Evolutionary conservation across 2,888 invertebrate species (phyloP).

Genomic region (Aphelenchoides bicaudatus): DNA sequence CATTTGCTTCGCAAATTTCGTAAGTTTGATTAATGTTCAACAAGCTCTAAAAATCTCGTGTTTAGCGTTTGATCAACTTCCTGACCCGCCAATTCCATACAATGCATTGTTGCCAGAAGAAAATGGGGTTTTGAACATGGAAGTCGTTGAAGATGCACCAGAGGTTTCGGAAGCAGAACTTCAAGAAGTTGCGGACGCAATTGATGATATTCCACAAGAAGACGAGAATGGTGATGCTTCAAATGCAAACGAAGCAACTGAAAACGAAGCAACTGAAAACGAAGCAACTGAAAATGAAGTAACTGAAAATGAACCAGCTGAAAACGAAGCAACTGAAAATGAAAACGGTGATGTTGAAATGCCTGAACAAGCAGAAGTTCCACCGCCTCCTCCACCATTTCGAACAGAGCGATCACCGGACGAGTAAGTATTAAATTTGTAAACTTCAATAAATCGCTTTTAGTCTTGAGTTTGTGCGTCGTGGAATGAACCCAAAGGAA

Average conservation of each 20-base stretch:
- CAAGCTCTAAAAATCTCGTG: background rate
- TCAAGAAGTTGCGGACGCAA: slow-evolving; percentile 1
- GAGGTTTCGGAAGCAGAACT: background rate
- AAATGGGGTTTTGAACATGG: background rate
- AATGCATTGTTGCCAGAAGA: slow-evolving; percentile 2
- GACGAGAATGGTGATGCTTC: too few relatives aligned
- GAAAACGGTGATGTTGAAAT: slow-evolving; percentile 12
- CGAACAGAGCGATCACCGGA: slow-evolving; percentile 10
- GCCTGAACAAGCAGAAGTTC: background rate
- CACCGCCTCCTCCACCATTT: background rate
- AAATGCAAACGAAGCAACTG: background rate
- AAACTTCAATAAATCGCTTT: background rate
- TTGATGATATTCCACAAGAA: too few relatives aligned
- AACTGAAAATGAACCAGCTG: background rate
- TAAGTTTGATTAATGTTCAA: background rate
- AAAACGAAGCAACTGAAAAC: background rate
- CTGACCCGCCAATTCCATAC: slow-evolving; percentile 3
- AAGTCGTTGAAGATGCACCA: background rate
- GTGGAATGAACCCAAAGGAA: slow-evolving; percentile 14
- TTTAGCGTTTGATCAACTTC: slow-evolving; percentile 15
- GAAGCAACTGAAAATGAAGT: slow-evolving; percentile 2
- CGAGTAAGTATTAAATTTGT: background rate
- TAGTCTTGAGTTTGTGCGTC: slow-evolving; percentile 1
- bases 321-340: background rate
- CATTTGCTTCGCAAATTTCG: slow-evolving; percentile 5